Conservation (phyloP, 2,797 vertebrate genomes). For the Rhincodon typus region DNA sequence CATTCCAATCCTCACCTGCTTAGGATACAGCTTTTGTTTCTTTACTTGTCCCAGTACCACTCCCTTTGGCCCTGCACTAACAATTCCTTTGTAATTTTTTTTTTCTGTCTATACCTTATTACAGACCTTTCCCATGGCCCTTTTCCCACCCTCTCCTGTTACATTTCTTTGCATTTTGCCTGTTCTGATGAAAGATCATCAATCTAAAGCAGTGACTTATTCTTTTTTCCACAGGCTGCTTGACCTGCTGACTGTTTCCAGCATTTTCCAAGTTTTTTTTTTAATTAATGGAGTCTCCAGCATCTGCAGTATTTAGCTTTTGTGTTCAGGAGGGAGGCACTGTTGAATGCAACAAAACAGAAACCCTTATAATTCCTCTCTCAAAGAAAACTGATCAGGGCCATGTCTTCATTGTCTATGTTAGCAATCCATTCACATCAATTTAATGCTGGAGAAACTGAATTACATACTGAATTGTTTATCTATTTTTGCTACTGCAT, state of each 20-base stretch:
- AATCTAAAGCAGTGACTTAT: background rate
- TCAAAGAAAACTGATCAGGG: background rate
- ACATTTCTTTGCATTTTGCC: background rate
- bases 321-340: background rate
- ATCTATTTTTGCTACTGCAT: too few species aligned
- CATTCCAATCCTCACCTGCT: background rate
- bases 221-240: background rate
- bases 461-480: too few species aligned
- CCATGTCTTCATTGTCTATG: background rate
- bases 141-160: too few species aligned
- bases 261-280: background rate
- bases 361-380: background rate
- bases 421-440: background rate
- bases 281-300: background rate
- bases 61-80: background rate
- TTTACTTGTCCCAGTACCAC: background rate
- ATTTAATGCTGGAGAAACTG: background rate
- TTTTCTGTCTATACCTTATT: background rate
- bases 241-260: background rate
- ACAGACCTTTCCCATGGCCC: too few species aligned
- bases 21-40: background rate
- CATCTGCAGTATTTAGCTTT: background rate
- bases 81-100: background rate
- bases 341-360: background rate
- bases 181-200: background rate